These are phyloP conservation scores for Calosoma granatense DNA, from an alignment of 1,140 invertebrate species.

Conservation along the genomic window DNA sequence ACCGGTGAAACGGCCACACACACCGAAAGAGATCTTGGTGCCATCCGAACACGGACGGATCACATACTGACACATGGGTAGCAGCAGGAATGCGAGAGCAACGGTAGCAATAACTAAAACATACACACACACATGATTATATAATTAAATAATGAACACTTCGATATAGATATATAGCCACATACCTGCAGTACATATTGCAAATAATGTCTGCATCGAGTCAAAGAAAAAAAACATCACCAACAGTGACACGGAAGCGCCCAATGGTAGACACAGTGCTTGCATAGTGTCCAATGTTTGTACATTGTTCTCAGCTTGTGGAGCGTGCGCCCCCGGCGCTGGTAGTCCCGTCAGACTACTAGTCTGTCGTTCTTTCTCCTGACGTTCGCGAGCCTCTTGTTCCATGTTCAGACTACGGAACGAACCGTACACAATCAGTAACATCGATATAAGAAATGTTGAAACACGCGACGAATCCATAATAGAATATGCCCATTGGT, in stretches of 20 bases:
- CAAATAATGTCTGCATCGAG: slow-evolving; percentile 96
- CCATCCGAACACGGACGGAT: slow-evolving; percentile 77
- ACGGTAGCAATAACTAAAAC: slow-evolving; percentile 89
- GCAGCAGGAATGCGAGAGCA: slow-evolving; percentile 86
- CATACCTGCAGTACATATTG: slow-evolving; percentile 91
- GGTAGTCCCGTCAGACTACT: slow-evolving; percentile 42
- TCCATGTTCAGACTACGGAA: slow-evolving; percentile 89
- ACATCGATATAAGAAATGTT: slow-evolving; percentile 93
- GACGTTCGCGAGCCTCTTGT: slow-evolving; percentile 78
- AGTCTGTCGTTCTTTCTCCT: slow-evolving; percentile 60
- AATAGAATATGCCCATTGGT: slow-evolving; percentile 83
- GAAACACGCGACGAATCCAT: slow-evolving; percentile 95
- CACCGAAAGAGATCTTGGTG: slow-evolving; percentile 83
- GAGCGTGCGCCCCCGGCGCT: slow-evolving; percentile 45
- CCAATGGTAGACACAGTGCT: slow-evolving; percentile 89
- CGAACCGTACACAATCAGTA: slow-evolving; percentile 95
- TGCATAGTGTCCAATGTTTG: slow-evolving; percentile 95
- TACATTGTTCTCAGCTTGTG: slow-evolving; percentile 38
- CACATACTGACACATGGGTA: slow-evolving; percentile 96
- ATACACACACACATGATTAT: slow-evolving; percentile 10
- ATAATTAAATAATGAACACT: slow-evolving; percentile 15
- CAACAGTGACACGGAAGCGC: slow-evolving; percentile 89
- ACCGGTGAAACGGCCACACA: slow-evolving; percentile 83
- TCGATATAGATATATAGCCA: background rate
- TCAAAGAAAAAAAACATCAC: slow-evolving; percentile 99